Base-by-base conservation (phyloP, 2,888 invertebrate species). In the Isoperla grammatica region DNA sequence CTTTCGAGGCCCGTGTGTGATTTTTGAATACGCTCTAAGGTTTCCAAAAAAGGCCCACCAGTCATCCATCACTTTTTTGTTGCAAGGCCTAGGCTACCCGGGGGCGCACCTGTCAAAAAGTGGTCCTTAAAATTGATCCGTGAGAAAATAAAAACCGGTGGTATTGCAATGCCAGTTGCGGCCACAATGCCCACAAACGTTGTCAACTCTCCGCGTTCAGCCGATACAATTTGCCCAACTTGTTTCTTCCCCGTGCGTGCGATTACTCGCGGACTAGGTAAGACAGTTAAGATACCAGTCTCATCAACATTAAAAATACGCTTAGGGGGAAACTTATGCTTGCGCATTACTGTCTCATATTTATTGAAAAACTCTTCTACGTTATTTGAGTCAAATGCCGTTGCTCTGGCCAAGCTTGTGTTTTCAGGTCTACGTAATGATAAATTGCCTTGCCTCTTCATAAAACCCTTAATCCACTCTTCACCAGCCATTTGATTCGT, bases 121-220 rank as follows among this genome's bases (percentile, higher is more conserved):
- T 37, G 29, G 17, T 65, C 58, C 35, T 62, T 59, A 50, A 59
- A 59, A 15, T 59, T 60, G 6, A 68, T 60, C 49, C 65, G 20
- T 13, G 68, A 69, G 61, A 69, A 71, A 29, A 71, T 62, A 60
- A 65, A 68, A 35, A 62, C 13, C 37, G 68, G 67, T 22, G 69
- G 68, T 50, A 69, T 56, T 20, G 67, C 29, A 59, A 61, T 65
- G 40, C 69, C 69, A 43, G 56, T 46, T 22, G 68, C 69, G 43
- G 64, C 63, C 56, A 69, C 63, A 43, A 65, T 65, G 40, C 65
- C 65, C 49, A 64, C 64, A 54, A 69, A 59, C 8, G 68, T 69
- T 11, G 68, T 65, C 11, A 67, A 58, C 19, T 57, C 42, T 23
- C 68, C 68, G 55, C 69, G 57, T 64, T 69, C 68, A 9, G 65